phyloP scores from a whole-genome alignment of 2,888 invertebrate species.

The Erpobdella octoculata region DNA sequence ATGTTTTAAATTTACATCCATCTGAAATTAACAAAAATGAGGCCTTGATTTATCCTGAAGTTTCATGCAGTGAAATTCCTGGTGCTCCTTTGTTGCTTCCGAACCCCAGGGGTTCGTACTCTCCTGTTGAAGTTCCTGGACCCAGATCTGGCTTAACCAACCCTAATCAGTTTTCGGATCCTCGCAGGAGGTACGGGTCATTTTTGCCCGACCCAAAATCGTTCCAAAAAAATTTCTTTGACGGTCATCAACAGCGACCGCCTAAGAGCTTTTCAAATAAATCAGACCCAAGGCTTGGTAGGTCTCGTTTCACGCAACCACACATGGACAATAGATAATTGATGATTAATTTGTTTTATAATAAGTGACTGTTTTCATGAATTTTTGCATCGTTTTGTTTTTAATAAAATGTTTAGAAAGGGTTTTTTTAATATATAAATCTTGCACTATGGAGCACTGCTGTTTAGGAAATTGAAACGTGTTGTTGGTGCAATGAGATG shows the following conservation, averaged over 20 bases:
- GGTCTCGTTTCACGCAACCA: slow-evolving; percentile 15
- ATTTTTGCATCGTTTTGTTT: too few species aligned
- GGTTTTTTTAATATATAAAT: too few species aligned
- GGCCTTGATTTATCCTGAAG: too few species aligned
- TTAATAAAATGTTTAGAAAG: too few species aligned
- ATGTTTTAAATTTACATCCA: too few species aligned
- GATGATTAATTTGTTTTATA: background rate
- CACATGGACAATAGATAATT: background rate
- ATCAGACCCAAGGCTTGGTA: slow-evolving; percentile 17
- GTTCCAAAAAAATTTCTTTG: slow-evolving; percentile 16
- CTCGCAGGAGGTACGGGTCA: background rate
- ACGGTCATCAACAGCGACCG: background rate
- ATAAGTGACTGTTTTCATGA: too few species aligned
- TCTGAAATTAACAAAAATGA: too few species aligned
- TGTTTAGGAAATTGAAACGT: too few species aligned
- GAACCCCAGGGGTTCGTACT: background rate
- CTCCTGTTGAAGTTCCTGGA: background rate
- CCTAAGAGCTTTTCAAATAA: slow-evolving; percentile 9
- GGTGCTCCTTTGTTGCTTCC: background rate
- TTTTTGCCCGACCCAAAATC: slow-evolving; percentile 22
- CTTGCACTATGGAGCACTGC: too few species aligned
- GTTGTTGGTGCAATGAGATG: too few species aligned
- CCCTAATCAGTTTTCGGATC: background rate
- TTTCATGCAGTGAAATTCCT: too few species aligned
- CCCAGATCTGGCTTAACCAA: background rate